Conservation (phyloP, 1,140 invertebrate genomes). For the Saxidomus purpurata region DNA sequence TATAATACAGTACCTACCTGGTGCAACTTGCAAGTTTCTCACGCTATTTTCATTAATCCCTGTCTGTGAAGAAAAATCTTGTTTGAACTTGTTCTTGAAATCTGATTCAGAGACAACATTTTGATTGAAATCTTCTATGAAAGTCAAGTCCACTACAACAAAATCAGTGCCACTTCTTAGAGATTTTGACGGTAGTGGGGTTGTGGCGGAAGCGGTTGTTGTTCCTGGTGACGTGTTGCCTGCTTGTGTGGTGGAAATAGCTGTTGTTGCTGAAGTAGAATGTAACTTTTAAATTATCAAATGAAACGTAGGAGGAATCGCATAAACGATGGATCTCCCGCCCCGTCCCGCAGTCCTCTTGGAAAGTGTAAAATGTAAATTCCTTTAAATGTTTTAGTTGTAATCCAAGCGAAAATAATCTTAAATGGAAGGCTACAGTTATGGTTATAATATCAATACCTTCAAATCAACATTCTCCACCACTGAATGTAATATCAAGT, state of each 20-base stretch:
- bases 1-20: not conserved
- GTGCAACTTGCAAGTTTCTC: not conserved
- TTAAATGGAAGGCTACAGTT: no score
- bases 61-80: not conserved
- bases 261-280: not conserved
- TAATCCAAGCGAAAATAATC: no score
- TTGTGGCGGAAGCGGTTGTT: not conserved
- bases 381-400: no score
- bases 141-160: not conserved
- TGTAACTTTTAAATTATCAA: no score
- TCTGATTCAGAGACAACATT: not conserved
- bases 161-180: not conserved
- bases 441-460: no score
- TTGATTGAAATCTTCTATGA: not conserved
- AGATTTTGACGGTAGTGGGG: not conserved
- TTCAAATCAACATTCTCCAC: no score
- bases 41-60: not conserved
- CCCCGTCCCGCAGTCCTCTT: no score
- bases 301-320: no score
- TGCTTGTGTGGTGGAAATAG: not conserved
- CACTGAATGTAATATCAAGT: no score
- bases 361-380: no score
- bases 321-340: no score
- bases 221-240: not conserved
- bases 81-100: constrained; percentile 8